phyloP scores from a whole-genome alignment of 2,113 vertebrate species.

The Penelope pileata region DNA sequence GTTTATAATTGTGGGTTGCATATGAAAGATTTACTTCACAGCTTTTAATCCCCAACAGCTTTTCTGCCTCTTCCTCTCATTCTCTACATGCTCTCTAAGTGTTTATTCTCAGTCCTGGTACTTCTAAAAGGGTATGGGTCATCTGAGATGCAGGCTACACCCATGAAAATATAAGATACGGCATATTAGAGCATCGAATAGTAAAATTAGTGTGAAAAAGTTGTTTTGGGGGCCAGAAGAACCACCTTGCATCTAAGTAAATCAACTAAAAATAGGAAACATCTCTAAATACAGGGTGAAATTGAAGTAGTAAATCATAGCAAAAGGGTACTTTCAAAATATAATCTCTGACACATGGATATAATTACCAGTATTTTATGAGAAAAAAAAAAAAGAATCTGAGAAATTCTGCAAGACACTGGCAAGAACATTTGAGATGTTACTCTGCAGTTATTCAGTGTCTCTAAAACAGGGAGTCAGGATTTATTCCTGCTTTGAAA shows the following conservation, averaged over 20 bases:
- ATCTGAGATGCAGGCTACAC: background rate
- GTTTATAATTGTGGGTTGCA: accelerated
- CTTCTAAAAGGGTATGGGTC: background rate
- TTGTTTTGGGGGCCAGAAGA: background rate
- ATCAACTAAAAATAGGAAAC: background rate
- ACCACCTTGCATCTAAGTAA: background rate
- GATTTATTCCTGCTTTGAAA: background rate
- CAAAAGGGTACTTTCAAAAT: background rate
- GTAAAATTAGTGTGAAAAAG: background rate
- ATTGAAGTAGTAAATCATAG: background rate
- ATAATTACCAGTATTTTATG: background rate
- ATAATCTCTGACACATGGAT: background rate
- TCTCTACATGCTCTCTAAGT: accelerated
- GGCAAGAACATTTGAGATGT: background rate
- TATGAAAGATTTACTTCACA: background rate
- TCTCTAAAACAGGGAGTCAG: background rate
- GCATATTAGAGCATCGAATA: background rate
- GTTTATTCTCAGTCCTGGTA: background rate
- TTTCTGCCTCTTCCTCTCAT: background rate
- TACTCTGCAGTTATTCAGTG: background rate
- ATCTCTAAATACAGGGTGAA: background rate
- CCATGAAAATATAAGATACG: background rate
- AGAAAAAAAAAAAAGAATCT: background rate
- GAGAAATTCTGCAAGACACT: background rate
- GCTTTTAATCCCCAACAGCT: background rate